These are phyloP conservation scores for Drosophila kikkawai DNA, from an alignment of 1,140 invertebrate genomes.

Conservation along the genomic window DNA sequence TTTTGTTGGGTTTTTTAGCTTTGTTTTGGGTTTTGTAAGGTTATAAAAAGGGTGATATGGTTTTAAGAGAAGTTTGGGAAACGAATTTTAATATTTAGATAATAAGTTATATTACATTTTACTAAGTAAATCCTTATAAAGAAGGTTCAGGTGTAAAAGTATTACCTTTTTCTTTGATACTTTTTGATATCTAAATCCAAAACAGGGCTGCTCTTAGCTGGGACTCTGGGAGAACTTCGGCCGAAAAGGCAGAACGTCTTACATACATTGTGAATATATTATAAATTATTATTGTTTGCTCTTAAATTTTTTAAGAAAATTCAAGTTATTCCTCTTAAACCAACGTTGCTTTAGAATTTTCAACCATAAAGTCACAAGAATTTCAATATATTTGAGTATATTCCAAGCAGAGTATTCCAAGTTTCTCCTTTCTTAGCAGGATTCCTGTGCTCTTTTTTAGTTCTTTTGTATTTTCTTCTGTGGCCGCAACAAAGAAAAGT, in stretches of 20 bases:
- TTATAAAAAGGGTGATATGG: background rate
- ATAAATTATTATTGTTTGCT: background rate
- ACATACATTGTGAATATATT: background rate
- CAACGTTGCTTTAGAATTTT: background rate
- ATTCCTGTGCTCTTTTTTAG: background rate
- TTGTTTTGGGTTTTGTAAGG: background rate
- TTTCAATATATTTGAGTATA: conserved; percentile 5
- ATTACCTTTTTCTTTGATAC: background rate
- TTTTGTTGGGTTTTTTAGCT: background rate
- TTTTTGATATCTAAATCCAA: background rate
- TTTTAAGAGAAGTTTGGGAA: background rate
- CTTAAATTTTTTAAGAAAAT: background rate
- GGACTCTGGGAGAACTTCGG: background rate
- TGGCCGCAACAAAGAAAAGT: conserved; percentile 40
- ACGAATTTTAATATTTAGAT: too few species aligned
- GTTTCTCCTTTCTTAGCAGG: background rate
- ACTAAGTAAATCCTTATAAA: background rate
- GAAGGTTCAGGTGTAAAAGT: background rate
- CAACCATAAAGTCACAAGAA: background rate
- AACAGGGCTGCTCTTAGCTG: background rate
- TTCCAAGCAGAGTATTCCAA: conserved; percentile 5
- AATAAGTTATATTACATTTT: background rate
- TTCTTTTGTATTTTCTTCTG: background rate
- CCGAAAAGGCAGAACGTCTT: background rate
- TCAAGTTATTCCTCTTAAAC: background rate